Percentiles rank a stretch among this genome's conserved stretches.
These are phyloP conservation scores for Tympanoctomys barrerae DNA, from an alignment of 2,797 vertebrate genomes.

Conservation along the genomic window DNA sequence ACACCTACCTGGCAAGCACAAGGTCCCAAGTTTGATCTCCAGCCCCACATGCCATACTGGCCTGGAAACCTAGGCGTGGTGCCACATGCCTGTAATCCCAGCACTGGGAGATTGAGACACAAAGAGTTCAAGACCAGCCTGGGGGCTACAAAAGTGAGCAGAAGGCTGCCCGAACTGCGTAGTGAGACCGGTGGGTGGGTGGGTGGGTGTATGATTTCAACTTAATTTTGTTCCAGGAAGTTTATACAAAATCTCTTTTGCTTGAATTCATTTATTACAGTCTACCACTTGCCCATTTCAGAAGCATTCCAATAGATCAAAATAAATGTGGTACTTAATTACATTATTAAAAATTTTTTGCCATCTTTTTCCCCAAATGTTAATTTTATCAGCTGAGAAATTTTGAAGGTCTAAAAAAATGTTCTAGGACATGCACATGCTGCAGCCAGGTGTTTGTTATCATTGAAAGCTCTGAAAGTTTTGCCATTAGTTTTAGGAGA, in stretches of 20 bases:
- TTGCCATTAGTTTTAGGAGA: neutral
- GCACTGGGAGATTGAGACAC: too few relatives aligned
- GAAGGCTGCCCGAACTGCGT: too few relatives aligned
- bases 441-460: neutral
- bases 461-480: neutral
- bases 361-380: neutral
- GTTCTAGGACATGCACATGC: neutral
- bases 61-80: too few relatives aligned
- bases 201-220: neutral
- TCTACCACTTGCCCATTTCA: slow-evolving; percentile 23
- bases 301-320: neutral
- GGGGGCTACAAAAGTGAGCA: too few relatives aligned
- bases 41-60: too few relatives aligned
- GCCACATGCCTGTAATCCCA: too few relatives aligned
- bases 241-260: neutral
- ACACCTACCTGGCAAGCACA: too few relatives aligned
- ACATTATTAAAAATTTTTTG: neutral
- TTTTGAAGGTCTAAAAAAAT: neutral
- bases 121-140: too few relatives aligned
- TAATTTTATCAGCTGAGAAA: neutral
- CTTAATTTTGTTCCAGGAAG: slow-evolving; percentile 23
- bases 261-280: slow-evolving; percentile 27
- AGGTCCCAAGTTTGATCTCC: too few relatives aligned
- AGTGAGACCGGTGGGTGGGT: too few relatives aligned
- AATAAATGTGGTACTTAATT: neutral